Evolutionary conservation across 2,888 invertebrate genomes (phyloP), one percentile per base, ranked within the genome.

Genomic region (Mongoloraphidia duomilia): DNA sequence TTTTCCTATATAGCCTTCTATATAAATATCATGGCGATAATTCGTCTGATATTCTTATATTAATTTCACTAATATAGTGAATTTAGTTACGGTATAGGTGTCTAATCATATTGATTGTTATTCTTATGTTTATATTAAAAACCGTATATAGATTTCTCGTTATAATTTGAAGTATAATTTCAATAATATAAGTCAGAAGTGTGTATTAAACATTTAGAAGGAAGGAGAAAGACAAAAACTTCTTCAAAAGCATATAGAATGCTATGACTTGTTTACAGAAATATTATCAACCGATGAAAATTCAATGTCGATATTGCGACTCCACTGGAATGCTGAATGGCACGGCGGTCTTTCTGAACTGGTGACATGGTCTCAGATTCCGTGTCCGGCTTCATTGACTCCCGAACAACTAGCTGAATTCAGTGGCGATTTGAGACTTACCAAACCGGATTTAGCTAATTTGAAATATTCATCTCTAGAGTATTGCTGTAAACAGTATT

Each of bases 401-500:
- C 55, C 58, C n/a, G 44, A 53, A 12, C 52, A 55, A n/a, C 50
- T 55, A 33, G 50, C 56, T 17, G 55, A 58, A 52, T 66, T 65
- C 54, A 56, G 56, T 14, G 56, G 61, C 8, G 54, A 60, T 11
- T 57, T 72, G 36, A 59, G 60, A 51, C 52, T 70, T 33, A 61
- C 57, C 12, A 62, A 66, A 48, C 56, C 57, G 41, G 79, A 80
- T 62, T 62, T 78, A 37, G 59, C 63, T 1, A 59, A 66, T 9
- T 59, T 82, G 35, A 72, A 72, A 55, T 66, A 68, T 1, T 73
- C 77, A 8, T 76, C 73, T 45, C 67, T 77, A 0, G 59, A 70
- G 44, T 71, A 69, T 60, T 71, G 72, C 38, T 70, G 75, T 40
- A 65, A 72, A 3, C 70, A 69, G 44, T 73, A 75, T 49, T 61